Base-by-base conservation (phyloP, 2,888 invertebrate species). In the Apeira syringaria region DNA sequence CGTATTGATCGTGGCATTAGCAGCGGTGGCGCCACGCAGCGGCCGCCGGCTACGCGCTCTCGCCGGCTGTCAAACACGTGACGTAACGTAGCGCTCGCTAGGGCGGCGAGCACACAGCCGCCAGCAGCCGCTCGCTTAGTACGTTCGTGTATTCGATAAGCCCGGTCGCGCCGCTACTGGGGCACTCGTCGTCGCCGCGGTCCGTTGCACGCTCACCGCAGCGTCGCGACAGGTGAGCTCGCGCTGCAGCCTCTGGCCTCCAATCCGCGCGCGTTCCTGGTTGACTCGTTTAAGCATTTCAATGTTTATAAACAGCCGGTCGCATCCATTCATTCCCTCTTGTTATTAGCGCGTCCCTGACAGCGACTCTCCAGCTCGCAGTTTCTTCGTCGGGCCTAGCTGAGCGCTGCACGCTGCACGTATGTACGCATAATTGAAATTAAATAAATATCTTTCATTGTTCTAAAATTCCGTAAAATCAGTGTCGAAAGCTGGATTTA, bases 271-370 rank as follows among this genome's bases (percentile, higher is more conserved):
- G 39, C 25, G 13, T 17, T 11, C 13, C n/a, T 4, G 2, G 2
- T 1, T 13, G 20, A 1, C 8, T 17, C 18, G 22, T 20, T 24
- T 70, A 66, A 64, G 63, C 58, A 70, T 68, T 72, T 70, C 81
- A 81, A 83, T 88, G 88, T 88, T 88, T 88, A 88, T 87, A 88
- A 87, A 87, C 88, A 86, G 80, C 80, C 80, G 86, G 82, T 70
- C 67, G 78, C 76, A 74, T 78, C 75, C 61, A 75, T 69, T 74
- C 66, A 68, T 52, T 66, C 69, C 73, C 70, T 75, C 75, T 80
- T 80, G 80, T 76, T 82, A 79, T 78, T 78, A 74, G 79, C 71
- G 74, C 73, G 64, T 67, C 66, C 61, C 55, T 68, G 66, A 63
- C 67, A 62, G 70, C 62, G 62, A 71, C 54, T 55, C 66, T 62